These are phyloP conservation scores for Aporophyla lueneburgensis DNA, from an alignment of 2,888 invertebrate genomes.

Conservation along the genomic window DNA sequence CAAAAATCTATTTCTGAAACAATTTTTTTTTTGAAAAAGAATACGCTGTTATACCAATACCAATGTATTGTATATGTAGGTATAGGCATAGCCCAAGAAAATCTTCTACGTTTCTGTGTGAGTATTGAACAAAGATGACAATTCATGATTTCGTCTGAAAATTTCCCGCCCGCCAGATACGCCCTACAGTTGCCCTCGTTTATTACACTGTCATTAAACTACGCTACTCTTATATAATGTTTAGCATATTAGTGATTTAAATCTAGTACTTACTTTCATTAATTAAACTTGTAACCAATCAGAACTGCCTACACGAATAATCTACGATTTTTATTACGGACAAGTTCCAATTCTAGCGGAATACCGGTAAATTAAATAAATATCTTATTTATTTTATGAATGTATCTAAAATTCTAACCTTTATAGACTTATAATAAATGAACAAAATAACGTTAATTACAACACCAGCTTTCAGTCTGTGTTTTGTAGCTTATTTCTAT, in stretches of 20 bases:
- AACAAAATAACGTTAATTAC: slow-evolving; percentile 8
- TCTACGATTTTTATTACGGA: background rate
- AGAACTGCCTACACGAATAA: background rate
- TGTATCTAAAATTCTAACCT: background rate
- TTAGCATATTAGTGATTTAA: background rate
- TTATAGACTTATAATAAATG: background rate
- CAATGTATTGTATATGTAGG: too few relatives aligned
- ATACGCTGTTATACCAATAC: too few relatives aligned
- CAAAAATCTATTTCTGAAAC: too few relatives aligned
- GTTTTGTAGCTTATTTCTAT: slow-evolving; percentile 60
- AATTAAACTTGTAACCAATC: background rate
- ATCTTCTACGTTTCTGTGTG: too few relatives aligned
- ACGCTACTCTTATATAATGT: slow-evolving; percentile 35
- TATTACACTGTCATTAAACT: slow-evolving; percentile 5
- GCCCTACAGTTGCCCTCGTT: slow-evolving; percentile 59
- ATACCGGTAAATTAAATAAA: background rate
- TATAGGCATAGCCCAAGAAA: too few relatives aligned
- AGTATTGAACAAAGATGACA: background rate
- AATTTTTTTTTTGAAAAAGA: too few relatives aligned
- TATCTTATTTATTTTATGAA: background rate
- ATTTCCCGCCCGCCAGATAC: slow-evolving; percentile 49
- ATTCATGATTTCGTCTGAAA: slow-evolving; percentile 5
- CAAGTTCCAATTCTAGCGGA: background rate
- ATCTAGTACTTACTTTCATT: background rate
- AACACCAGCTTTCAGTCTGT: slow-evolving; percentile 37